Base-by-base conservation (phyloP, 2,113 vertebrate genomes). In the Anguilla rostrata region DNA sequence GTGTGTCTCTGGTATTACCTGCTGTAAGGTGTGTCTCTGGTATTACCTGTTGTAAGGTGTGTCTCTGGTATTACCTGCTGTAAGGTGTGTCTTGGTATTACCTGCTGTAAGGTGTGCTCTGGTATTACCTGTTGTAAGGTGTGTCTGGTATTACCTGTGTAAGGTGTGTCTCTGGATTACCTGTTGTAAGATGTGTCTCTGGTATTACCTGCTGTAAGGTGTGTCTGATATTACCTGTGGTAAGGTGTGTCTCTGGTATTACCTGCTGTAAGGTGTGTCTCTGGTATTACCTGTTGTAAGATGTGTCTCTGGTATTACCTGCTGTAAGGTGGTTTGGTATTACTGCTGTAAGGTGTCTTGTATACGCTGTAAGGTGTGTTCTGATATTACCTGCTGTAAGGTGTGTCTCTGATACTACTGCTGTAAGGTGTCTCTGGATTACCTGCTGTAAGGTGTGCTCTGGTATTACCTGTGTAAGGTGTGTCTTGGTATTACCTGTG, bases 1-100 rank as follows among this genome's bases (percentile, higher is more conserved):
- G 22, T 66, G 60, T 66, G 60, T 66, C 60, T 6, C 60, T 60
- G 14, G n/a, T 53, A 53, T 53, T 53, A 53, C 49, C 49, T 53
- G 49, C 49, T 14, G 49, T 14, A 53, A 53, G 49, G 11, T 53
- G 14, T 11, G n/a, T n/a, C 75, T 15, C 57, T 3, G 15, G 89
- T 89, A 95, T 97, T 94, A 98, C 98, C 98, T 99, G 98, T 90
- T 99, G 98, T 43, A 99, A 94, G 88, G 98, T 96, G 60, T 98
- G 97, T 91, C 97, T 97, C 94, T 43, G 43, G 7, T 43, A 43
- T 43, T 43, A 43, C 3, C 43, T 43, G 43, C 43, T 43, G 43
- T 43, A 43, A 60, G 11, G 60, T 22, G 60, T 7, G 3, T 26
- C 1, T 26, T 22, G 3, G 0, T 63, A 18, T 26, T 9, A 63